Conservation (phyloP, 2,113 vertebrate species). For the Gyps fulvus region DNA sequence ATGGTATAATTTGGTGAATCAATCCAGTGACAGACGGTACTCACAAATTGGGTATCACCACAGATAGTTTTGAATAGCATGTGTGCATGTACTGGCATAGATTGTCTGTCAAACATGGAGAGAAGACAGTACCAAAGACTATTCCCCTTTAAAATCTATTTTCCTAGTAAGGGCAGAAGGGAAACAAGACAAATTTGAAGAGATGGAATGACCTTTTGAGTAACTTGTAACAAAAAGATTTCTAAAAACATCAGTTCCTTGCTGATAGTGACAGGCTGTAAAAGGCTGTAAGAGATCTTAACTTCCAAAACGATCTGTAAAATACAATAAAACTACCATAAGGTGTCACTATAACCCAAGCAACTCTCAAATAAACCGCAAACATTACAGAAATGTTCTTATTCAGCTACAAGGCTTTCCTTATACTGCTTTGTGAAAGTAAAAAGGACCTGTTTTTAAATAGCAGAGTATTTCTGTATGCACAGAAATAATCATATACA, state of each 20-base stretch:
- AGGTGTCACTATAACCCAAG: constrained; percentile 69
- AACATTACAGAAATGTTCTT: neutral
- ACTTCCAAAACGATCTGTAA: neutral
- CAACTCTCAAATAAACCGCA: neutral
- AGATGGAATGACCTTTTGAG: neutral
- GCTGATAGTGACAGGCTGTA: neutral
- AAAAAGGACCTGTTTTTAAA: neutral
- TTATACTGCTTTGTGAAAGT: neutral
- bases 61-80: neutral
- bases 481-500: neutral
- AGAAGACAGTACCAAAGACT: neutral
- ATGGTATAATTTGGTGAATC: neutral
- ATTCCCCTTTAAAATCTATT: neutral
- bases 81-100: neutral
- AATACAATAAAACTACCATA: constrained; percentile 37
- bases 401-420: neutral
- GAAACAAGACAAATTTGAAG: neutral
- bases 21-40: neutral
- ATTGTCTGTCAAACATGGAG: neutral
- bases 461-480: neutral
- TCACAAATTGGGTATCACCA: neutral
- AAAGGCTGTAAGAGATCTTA: neutral
- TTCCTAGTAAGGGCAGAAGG: neutral
- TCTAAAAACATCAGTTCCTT: neutral
- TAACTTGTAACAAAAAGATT: neutral